Percentiles rank a stretch among this genome's conserved stretches.
Evolutionary conservation across 2,888 invertebrate species (phyloP).

Genomic region (Tetragonisca angustula): DNA sequence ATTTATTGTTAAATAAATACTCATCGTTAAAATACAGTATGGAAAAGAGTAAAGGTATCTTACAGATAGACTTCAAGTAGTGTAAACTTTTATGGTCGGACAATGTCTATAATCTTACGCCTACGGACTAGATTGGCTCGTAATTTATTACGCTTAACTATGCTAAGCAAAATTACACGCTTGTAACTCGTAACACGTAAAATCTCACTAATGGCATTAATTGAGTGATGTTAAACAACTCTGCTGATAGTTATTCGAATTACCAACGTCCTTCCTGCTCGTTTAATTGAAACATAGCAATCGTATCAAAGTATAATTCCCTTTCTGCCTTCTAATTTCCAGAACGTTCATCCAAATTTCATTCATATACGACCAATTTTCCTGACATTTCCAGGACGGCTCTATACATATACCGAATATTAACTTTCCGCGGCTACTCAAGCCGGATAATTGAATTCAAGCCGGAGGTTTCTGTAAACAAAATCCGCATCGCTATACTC

Average conservation of each 20-base stretch:
- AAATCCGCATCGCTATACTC: not conserved
- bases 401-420: not conserved
- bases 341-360: not conserved
- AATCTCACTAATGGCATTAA: not conserved
- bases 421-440: constrained; percentile 3
- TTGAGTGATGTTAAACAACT: not conserved
- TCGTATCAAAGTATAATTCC: not conserved
- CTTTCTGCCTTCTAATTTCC: not conserved
- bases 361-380: not conserved
- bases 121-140: too few relatives aligned
- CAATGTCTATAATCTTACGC: too few relatives aligned
- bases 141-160: not conserved
- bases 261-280: not conserved
- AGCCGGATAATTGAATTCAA: constrained; percentile 8
- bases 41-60: too few relatives aligned
- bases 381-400: not conserved
- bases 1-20: too few relatives aligned
- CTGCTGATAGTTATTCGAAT: not conserved
- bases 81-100: too few relatives aligned
- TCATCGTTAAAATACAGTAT: too few relatives aligned
- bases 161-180: too few relatives aligned
- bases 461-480: constrained; percentile 13
- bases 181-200: not conserved
- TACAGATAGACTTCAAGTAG: too few relatives aligned
- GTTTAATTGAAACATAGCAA: not conserved